Evolutionary conservation across 35 echinoderm and acorn worm genomes (phyloP), one percentile per base, ranked within the genome.

Genomic region (Lytechinus pictus): DNA sequence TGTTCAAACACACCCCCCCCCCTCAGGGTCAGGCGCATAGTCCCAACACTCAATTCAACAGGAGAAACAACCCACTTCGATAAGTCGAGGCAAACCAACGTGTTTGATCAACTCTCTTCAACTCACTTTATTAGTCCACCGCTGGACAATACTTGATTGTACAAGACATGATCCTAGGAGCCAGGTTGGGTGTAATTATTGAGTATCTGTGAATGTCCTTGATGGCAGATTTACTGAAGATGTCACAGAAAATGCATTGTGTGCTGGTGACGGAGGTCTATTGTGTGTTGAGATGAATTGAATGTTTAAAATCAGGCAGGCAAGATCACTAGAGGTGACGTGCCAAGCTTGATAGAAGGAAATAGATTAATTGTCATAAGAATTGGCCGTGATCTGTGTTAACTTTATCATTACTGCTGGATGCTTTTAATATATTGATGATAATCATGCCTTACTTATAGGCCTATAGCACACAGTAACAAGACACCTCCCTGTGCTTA

Each of bases 181-280:
- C 88, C 88, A 90, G 88, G 16, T 4, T 13, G 3, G 88, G 52
- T 90, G 27, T 90, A 44, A 90, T 90, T 90, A 90, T 51, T 90
- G 88, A 29, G 52, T 90, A 52, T 14, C 88, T 90, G 88, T 90
- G 88, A 90, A 90, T 52, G 52, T 52, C 88, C 88, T 52, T 90
- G 88, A 13, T 90, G 88, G 27, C 4, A 54, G 88, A 3, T 90
- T 90, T 90, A 3, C 88, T 24, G 6, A 79, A n/a, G 66, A 79
- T 79, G 66, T 79, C 66, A 79, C 66, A n/a, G 6, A 79, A 24
- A 79, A 5, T n/a, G 66, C 7, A 24, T 79, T 79, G 66, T 79
- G 19, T n/a, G 57, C 10, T 60, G 57, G 57, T 60, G 19, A 24
- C 14, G 21, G 66, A 79, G 19, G 21, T 79, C 5, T 8, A 79